Base-by-base conservation (phyloP, 2,888 invertebrate genomes). In the Luperina nickerlii region DNA sequence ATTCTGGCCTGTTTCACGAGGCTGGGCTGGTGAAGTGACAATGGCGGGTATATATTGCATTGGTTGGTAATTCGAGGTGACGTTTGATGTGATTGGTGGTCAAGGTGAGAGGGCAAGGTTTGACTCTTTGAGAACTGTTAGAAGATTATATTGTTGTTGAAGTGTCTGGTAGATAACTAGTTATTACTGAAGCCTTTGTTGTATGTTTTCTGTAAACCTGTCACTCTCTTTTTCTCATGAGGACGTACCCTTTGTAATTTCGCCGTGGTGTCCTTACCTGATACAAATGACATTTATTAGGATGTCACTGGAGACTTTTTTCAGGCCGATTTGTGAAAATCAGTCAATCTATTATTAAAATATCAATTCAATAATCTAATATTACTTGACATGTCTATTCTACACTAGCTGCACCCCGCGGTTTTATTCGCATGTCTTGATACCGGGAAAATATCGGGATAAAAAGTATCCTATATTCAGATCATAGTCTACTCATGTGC, bases 21-120 rank as follows among this genome's bases (percentile, higher is more conserved):
- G 65, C 74, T 78, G 42, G 45, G 24, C 24, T 48, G 9, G 27
- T 20, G n/a, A 38, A 69, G n/a, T 82, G 78, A 42, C 70, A 54
- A 80, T 80, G 62, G 67, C 68, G 27, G 42, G 9, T 62, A 67
- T 27, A 20, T 65, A 60, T n/a, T 62, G 13, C 70, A 72, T 54
- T 72, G 73, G 71, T 45, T 63, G 32, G 68, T 79, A 74, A 66
- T 62, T 77, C 32, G 32, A 63, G 45, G 63, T 69, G 82, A 77
- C 60, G 24, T 71, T 27, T 71, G 57, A 79, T 72, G 57, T 67
- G 71, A 73, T 78, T 83, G 15, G 78, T 74, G 68, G 72, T 20
- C 83, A 84, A 70, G 84, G 84, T 76, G 9, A 73, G 62, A 66
- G 76, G 72, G 15, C 76, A 84, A 76, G 84, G 76, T 80, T 45